phyloP scores from a whole-genome alignment of 1,140 invertebrate species.

The Gonioctena quinquepunctata region DNA sequence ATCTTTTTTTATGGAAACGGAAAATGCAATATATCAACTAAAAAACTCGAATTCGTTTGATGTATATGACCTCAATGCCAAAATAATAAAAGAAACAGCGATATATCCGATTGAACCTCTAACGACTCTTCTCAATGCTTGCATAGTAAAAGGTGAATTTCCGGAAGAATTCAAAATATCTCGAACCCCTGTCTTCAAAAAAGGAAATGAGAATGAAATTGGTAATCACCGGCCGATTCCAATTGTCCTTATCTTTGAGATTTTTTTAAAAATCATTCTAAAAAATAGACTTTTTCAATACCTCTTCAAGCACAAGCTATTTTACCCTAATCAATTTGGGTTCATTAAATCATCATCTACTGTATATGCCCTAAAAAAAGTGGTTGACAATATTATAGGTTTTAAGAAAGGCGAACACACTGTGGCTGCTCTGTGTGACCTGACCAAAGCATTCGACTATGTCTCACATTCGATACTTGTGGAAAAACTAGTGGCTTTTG shows the following conservation, averaged over 20 bases:
- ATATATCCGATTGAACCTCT: slow-evolving; percentile 3
- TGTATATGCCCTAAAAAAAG: slow-evolving; percentile 12
- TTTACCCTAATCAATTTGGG: slow-evolving; percentile 26
- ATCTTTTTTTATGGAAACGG: too few species aligned
- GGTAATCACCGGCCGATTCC: slow-evolving; percentile 30
- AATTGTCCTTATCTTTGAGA: slow-evolving; percentile 27
- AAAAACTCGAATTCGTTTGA: neutral
- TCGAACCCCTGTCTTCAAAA: slow-evolving; percentile 30
- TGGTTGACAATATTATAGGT: slow-evolving; percentile 19
- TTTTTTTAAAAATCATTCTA: slow-evolving; percentile 30
- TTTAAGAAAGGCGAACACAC: slow-evolving; percentile 20
- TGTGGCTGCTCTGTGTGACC: slow-evolving; percentile 22
- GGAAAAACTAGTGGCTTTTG: neutral
- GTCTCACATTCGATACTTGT: slow-evolving; percentile 14
- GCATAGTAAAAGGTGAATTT: slow-evolving; percentile 20
- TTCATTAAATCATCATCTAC: slow-evolving; percentile 29
- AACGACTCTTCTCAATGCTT: slow-evolving; percentile 18
- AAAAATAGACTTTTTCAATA: slow-evolving; percentile 24
- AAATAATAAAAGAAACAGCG: neutral
- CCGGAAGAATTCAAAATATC: slow-evolving; percentile 30
- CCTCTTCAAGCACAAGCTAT: slow-evolving; percentile 23
- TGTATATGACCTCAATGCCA: neutral
- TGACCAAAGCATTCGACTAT: slow-evolving; percentile 31
- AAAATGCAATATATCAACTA: too few species aligned
- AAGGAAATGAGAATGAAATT: slow-evolving; percentile 22